Percentiles rank a stretch among this genome's conserved stretches.
These are phyloP conservation scores for Ctenodactylus gundi DNA, from an alignment of 2,113 vertebrate genomes.

Conservation along the genomic window DNA sequence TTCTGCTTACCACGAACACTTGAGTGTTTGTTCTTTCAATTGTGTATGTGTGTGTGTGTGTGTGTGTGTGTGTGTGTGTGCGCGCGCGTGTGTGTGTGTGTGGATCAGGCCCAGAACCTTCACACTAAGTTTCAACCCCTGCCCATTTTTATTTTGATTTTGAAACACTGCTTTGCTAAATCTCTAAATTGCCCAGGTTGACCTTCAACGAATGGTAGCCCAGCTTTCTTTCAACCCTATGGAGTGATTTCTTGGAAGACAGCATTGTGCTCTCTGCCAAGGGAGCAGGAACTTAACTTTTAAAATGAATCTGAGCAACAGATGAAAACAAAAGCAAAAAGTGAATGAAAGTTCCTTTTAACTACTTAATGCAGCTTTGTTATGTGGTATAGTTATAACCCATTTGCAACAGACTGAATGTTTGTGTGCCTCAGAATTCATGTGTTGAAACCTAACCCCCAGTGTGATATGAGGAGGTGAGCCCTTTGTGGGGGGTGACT, in stretches of 20 bases:
- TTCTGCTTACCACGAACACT: fast-evolving
- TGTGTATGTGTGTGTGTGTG: too few relatives aligned
- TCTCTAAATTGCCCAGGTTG: too few relatives aligned
- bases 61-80: too few relatives aligned
- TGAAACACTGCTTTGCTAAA: too few relatives aligned
- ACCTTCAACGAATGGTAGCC: too few relatives aligned
- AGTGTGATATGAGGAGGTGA: background rate
- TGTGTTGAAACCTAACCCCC: background rate
- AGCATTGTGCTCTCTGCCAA: background rate
- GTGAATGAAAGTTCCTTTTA: background rate
- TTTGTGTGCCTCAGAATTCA: background rate
- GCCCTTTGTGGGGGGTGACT: background rate
- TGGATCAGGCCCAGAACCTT: too few relatives aligned
- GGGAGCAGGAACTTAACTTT: background rate
- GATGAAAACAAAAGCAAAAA: background rate
- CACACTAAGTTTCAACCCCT: too few relatives aligned
- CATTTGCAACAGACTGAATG: background rate
- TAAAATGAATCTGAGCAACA: background rate
- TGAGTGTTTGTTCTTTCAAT: background rate
- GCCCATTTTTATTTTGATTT: too few relatives aligned
- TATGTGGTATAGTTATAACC: background rate
- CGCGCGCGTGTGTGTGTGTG: too few relatives aligned
- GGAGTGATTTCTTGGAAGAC: background rate
- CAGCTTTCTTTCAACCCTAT: background rate
- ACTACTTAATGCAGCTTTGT: background rate